A percentile compares a stretch with the other conserved stretches of the same genome.
Conservation (phyloP, 2,797 vertebrate genomes). For the Chromobotia macracanthus region DNA sequence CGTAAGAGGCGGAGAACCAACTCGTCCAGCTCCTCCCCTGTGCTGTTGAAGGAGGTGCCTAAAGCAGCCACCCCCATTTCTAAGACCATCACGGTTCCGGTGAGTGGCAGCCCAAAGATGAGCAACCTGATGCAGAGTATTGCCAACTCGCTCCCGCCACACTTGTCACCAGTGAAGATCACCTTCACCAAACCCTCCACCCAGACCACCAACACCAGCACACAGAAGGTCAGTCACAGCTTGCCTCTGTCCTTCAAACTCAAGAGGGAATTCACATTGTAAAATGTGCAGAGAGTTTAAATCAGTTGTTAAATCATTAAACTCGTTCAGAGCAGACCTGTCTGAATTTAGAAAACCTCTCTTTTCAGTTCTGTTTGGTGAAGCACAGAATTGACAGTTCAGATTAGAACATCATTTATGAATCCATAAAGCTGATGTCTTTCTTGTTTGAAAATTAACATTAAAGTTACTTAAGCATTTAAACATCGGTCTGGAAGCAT, state of each 20-base stretch:
- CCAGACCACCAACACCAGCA: slow-evolving; percentile 92
- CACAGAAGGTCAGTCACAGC: slow-evolving; percentile 87
- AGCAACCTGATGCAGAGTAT: slow-evolving; percentile 99
- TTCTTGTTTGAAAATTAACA: no score
- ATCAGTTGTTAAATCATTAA: background rate
- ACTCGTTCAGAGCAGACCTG: no score
- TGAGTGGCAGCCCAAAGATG: slow-evolving; percentile 95
- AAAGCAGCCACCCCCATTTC: slow-evolving; percentile 85
- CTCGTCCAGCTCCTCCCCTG: slow-evolving; percentile 93
- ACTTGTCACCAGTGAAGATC: slow-evolving; percentile 99
- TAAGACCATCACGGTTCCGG: slow-evolving; percentile 90
- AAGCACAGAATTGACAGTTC: no score
- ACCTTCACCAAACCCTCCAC: slow-evolving; percentile 98
- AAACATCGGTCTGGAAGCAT: no score
- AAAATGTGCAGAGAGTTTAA: no score
- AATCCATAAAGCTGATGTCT: no score
- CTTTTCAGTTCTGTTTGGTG: no score
- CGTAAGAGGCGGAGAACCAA: slow-evolving; percentile 95
- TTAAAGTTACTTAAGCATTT: no score
- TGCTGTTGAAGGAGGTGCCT: slow-evolving; percentile 92
- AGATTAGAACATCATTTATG: no score
- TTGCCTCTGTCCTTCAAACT: background rate
- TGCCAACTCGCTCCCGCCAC: slow-evolving; percentile 95
- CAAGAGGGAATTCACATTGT: no score
- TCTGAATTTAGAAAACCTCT: no score